Evolutionary conservation across 2,113 vertebrate genomes (phyloP).

Genomic region (Mirza zaza): DNA sequence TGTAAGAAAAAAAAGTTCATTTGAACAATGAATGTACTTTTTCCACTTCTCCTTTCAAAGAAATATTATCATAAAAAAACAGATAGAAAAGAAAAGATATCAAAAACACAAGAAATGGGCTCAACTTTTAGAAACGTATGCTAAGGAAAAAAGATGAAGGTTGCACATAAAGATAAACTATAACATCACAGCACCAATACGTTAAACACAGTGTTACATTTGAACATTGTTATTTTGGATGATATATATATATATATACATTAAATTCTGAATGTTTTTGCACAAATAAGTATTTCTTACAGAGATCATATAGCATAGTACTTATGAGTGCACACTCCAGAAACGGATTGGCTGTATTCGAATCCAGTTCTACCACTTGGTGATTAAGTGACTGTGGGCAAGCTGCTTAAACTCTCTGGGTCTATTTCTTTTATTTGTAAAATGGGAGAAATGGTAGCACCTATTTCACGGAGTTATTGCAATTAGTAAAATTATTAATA

Average conservation of each 20-base stretch:
- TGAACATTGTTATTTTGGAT: neutral
- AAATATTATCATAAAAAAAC: neutral
- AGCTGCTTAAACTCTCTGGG: neutral
- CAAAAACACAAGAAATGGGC: neutral
- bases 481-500: neutral
- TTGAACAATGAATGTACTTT: neutral
- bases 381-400: neutral
- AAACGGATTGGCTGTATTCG: neutral
- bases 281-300: neutral
- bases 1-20: slow-evolving; percentile 23
- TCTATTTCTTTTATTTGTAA: neutral
- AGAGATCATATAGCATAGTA: neutral
- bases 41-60: neutral
- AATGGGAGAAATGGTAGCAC: neutral
- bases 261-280: slow-evolving; percentile 14
- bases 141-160: neutral
- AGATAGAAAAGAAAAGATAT: neutral
- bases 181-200: neutral
- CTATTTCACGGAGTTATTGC: neutral
- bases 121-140: neutral
- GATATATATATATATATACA: neutral
- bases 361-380: neutral
- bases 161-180: neutral
- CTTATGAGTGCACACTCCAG: neutral
- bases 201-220: neutral